phyloP scores from a whole-genome alignment of 2,888 invertebrate genomes.

The Tribolium freemani region DNA sequence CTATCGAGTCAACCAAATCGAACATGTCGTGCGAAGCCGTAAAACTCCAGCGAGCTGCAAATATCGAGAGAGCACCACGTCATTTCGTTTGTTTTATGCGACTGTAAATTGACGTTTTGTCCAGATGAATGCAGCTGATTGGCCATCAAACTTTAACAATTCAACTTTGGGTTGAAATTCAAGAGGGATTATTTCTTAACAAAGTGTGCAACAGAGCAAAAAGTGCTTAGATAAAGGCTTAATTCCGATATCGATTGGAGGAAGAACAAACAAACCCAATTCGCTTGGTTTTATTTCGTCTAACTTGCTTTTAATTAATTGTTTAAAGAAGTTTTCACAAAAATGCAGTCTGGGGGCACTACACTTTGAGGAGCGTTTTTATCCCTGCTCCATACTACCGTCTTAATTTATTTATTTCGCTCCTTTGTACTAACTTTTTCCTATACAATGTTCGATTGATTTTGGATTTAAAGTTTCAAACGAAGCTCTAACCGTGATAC shows the following conservation, averaged over 20 bases:
- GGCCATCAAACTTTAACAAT: not conserved
- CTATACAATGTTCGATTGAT: conserved; percentile 24
- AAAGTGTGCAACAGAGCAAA: conserved; percentile 6
- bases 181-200: not conserved
- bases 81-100: conserved; percentile 43
- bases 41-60: conserved; percentile 54
- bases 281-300: conserved; percentile 5
- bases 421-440: conserved; percentile 24
- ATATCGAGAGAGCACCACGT: conserved; percentile 48
- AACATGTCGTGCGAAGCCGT: conserved; percentile 52
- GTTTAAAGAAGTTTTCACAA: conserved; percentile 18
- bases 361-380: conserved; percentile 20
- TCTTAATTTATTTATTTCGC: conserved; percentile 29
- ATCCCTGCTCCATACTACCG: not conserved
- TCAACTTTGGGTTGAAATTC: not conserved
- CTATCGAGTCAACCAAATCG: conserved; percentile 57
- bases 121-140: conserved; percentile 1
- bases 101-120: conserved; percentile 43
- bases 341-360: conserved; percentile 10
- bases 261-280: conserved; percentile 15
- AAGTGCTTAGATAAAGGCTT: conserved; percentile 5
- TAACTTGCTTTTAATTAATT: conserved; percentile 26
- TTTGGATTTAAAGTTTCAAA: conserved; percentile 26
- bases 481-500: conserved; percentile 8
- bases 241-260: conserved; percentile 9